Percentiles rank a stretch among this genome's conserved stretches.
Evolutionary conservation across 1,140 invertebrate species (phyloP).

Genomic region (Leptoteleia sp.): DNA sequence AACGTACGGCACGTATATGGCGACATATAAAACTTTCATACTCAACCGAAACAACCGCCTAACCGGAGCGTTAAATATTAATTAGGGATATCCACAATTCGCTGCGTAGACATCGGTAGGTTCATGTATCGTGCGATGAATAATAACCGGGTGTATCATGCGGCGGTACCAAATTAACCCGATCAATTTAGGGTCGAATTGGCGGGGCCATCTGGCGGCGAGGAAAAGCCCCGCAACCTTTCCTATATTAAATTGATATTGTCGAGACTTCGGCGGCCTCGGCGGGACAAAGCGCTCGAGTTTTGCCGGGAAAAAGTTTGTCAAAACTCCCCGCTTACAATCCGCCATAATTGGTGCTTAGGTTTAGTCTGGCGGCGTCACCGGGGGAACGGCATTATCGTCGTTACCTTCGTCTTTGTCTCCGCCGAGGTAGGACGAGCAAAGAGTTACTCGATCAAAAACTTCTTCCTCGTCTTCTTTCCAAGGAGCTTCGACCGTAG

Average conservation of each 20-base stretch:
- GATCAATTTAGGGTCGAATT: constrained; percentile 2
- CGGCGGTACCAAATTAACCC: no score
- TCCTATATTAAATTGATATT: constrained; percentile 18
- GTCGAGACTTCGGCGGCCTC: constrained; percentile 4
- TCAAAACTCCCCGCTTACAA: constrained; percentile 48
- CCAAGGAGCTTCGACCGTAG: constrained; percentile 55
- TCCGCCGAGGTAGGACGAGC: constrained; percentile 19
- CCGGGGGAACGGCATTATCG: constrained; percentile 26
- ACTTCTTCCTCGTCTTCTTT: constrained; percentile 41
- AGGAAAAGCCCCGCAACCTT: constrained; percentile 12
- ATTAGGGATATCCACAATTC: no score
- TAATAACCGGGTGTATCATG: no score
- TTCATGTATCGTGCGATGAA: no score
- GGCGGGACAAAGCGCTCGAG: constrained; percentile 32
- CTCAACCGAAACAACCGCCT: no score
- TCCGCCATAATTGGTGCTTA: constrained; percentile 55
- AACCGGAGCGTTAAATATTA: no score
- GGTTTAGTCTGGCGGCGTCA: constrained; percentile 42
- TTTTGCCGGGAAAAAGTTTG: constrained; percentile 39
- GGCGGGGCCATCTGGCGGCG: background rate
- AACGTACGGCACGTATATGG: no score
- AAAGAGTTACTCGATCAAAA: constrained; percentile 63
- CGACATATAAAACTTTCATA: no score
- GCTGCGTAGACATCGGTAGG: no score
- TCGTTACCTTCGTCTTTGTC: constrained; percentile 46